These are phyloP conservation scores for Eulemur rufifrons DNA, from an alignment of 2,113 vertebrate species.

Conservation along the genomic window DNA sequence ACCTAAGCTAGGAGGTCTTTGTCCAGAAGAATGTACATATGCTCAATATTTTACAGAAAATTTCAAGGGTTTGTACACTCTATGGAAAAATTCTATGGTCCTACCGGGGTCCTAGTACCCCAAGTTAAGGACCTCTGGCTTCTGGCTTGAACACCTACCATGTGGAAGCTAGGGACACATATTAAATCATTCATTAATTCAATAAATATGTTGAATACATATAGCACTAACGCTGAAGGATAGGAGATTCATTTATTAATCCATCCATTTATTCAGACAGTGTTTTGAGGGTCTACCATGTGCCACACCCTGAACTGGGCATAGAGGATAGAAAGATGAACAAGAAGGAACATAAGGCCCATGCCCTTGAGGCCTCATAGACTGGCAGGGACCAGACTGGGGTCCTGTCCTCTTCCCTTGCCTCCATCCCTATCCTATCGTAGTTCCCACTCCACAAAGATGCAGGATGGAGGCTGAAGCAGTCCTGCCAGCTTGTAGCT, in stretches of 20 bases:
- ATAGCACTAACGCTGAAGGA: background rate
- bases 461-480: background rate
- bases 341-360: background rate
- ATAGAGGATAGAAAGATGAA: background rate
- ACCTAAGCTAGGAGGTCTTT: background rate
- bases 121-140: background rate
- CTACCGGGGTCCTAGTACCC: background rate
- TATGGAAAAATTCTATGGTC: background rate
- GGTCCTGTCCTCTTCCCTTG: background rate
- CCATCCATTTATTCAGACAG: background rate
- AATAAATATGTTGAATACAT: background rate
- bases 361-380: background rate
- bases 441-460: background rate
- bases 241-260: background rate
- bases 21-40: background rate
- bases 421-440: background rate
- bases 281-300: background rate
- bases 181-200: background rate
- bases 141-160: background rate
- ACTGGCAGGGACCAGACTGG: background rate
- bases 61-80: constrained; percentile 16
- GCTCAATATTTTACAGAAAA: background rate
- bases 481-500: background rate
- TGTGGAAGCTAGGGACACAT: background rate
- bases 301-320: background rate